These are phyloP conservation scores for Drosophila parthenogenetica DNA, from an alignment of 2,888 invertebrate species.

Conservation along the genomic window DNA sequence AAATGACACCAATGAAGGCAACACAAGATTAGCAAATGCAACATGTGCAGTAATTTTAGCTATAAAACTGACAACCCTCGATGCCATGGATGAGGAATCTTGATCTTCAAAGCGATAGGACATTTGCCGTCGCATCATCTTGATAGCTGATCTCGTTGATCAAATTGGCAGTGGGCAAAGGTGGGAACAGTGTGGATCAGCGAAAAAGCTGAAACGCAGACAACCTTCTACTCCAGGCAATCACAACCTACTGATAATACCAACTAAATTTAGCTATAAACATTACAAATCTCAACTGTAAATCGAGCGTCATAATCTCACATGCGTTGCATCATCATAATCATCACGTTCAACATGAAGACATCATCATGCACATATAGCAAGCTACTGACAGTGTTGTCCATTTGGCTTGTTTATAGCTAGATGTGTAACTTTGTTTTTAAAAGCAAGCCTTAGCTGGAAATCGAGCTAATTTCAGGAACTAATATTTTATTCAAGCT, in stretches of 20 bases:
- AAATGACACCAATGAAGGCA: conserved; percentile 3
- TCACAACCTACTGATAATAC: conserved; percentile 61
- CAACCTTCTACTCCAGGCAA: conserved; percentile 47
- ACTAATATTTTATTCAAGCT: no score
- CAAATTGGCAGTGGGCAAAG: conserved; percentile 16
- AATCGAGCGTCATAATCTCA: conserved; percentile 14
- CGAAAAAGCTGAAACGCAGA: conserved; percentile 15
- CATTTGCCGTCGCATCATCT: conserved; percentile 77
- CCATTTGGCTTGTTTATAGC: no score
- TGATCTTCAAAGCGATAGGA: conserved; percentile 81
- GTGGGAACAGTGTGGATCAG: background rate
- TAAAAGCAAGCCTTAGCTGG: no score
- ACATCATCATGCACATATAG: conserved; percentile 22
- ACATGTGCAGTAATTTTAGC: background rate
- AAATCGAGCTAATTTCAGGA: no score
- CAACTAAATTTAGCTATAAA: conserved; percentile 55
- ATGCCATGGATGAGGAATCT: conserved; percentile 54
- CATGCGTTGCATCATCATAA: conserved; percentile 46
- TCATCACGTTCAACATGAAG: conserved; percentile 22
- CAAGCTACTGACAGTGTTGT: no score
- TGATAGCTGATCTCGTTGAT: background rate
- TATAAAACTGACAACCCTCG: conserved; percentile 46
- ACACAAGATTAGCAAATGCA: background rate
- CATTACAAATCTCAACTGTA: conserved; percentile 49
- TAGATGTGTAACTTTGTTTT: no score